Base-by-base conservation (phyloP, 2,113 vertebrate species). In the Crypturellus undulatus region DNA sequence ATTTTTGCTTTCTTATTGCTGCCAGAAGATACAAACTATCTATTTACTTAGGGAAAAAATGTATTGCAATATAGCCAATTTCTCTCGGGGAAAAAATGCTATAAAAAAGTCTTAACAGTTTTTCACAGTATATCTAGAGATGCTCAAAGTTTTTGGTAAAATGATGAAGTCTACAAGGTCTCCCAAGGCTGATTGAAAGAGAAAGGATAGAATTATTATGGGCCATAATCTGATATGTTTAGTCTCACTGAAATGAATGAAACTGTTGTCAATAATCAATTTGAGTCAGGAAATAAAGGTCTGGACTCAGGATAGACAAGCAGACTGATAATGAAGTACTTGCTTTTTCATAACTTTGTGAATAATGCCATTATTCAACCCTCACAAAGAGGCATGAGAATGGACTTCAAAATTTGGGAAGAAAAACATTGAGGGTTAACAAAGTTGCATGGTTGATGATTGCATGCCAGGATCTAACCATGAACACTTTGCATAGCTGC, bases 1-100 rank as follows among this genome's bases (percentile, higher is more conserved):
- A 77, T 70, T 95, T 95, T 95, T 91, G 28, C 47, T 92, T 82
- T 82, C 43, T 84, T 93, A 82, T 63, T 92, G 56, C 63, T 94
- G 49, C 64, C 67, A 85, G 71, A 92, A 87, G 75, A 87, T 80
- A 90, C 36, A 89, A 94, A 92, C 59, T 78, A 91, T 82, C 38
- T 89, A 89, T 92, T 97, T 89, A 82, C 69, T 92, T 45, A 26
- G n/a, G 78, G 25, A 22, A 65, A 65, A 89, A 64, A 18, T 28
- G 26, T 36, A 32, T 78, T 92, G 71, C 45, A 78, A 52, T 64
- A 90, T 28, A 90, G 79, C 67, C 56, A 90, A 38, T 56, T 85
- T 90, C 64, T 87, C 75, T 64, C 34, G 49, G 67, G 73, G 42
- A 36, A 85, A 75, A 84, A 87, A 94, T 89, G 72, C 34, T 92